Percentiles rank a stretch among this genome's conserved stretches.
phyloP scores from a whole-genome alignment of 2,888 invertebrate species.

The Erebia palarica region DNA sequence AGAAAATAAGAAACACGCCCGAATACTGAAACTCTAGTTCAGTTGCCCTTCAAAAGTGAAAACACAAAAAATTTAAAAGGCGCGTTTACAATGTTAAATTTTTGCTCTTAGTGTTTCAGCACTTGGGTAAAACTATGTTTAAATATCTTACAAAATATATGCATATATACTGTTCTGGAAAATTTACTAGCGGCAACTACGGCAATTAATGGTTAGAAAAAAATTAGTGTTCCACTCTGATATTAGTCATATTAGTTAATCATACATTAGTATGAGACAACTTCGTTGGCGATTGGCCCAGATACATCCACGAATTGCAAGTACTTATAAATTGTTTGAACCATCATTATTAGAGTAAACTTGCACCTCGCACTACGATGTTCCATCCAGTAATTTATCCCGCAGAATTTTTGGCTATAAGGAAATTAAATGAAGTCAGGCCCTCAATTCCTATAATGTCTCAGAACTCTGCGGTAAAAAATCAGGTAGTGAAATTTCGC shows the following conservation, averaged over 20 bases:
- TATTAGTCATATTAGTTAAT: conserved; percentile 4
- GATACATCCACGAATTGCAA: not conserved
- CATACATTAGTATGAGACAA: conserved; percentile 5
- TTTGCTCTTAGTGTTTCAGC: not conserved
- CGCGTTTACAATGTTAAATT: not conserved
- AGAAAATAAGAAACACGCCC: not conserved
- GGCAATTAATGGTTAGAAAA: conserved; percentile 2
- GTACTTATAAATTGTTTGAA: not conserved
- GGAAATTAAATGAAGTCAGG: too few relatives aligned
- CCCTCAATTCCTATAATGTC: too few relatives aligned
- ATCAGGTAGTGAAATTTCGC: too few relatives aligned
- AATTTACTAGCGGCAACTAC: not conserved
- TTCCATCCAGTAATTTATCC: too few relatives aligned
- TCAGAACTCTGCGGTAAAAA: too few relatives aligned
- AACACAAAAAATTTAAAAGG: not conserved
- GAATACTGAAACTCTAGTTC: not conserved
- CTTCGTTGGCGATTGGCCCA: conserved; percentile 8
- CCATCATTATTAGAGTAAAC: not conserved
- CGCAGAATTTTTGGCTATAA: too few relatives aligned
- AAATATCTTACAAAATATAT: not conserved
- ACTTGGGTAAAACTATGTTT: not conserved
- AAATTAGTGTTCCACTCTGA: conserved; percentile 8
- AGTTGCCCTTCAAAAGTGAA: not conserved
- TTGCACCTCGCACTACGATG: too few relatives aligned
- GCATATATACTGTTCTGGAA: not conserved